Evolutionary conservation across 2,888 invertebrate species (phyloP), one percentile per base, ranked within the genome.

Genomic region (Selenia dentaria): DNA sequence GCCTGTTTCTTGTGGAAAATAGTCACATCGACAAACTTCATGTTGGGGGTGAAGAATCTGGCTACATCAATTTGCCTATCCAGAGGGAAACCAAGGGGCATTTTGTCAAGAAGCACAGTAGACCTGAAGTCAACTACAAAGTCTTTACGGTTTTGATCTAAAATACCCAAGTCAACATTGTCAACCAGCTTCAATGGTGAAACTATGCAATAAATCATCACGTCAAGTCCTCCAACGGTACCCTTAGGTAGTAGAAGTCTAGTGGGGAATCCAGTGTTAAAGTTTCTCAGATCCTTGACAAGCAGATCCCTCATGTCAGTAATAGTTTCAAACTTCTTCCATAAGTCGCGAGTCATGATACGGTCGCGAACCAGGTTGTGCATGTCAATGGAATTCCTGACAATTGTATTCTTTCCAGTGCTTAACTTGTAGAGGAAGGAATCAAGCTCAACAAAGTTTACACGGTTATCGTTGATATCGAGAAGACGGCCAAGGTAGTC

Each of bases 171-270:
- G 40, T 88, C 86, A 25, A 83, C 70, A 48, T 83, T 85, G 27
- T 88, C 86, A 0, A 88, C 81, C 33, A 81, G 44, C 54, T 81
- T 88, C 63, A 92, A 76, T 26, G 94, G 93, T 20, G 90, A 89
- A 6, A 94, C 89, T 51, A 94, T 92, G 36, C 93, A 92, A 79
- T 93, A 94, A 29, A 95, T 61, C 66, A 93, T 88, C 89, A 93
- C 92, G 13, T 92, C 91, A 83, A 94, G 85, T 37, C 96, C 96
- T 47, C 93, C 92, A 37, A 83, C 79, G 55, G 78, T 92, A 69
- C 96, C 96, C 64, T 89, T 94, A 27, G 96, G 96, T 38, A 96
- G 82, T 26, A 95, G 72, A 28, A 95, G 85, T 60, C 95, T 93
- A 14, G 92, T 90, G 1, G 96, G 96, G 91, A 94, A 94, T 36